phyloP scores from a whole-genome alignment of 1,140 invertebrate genomes.

The Cyrtorhinus lividipennis region DNA sequence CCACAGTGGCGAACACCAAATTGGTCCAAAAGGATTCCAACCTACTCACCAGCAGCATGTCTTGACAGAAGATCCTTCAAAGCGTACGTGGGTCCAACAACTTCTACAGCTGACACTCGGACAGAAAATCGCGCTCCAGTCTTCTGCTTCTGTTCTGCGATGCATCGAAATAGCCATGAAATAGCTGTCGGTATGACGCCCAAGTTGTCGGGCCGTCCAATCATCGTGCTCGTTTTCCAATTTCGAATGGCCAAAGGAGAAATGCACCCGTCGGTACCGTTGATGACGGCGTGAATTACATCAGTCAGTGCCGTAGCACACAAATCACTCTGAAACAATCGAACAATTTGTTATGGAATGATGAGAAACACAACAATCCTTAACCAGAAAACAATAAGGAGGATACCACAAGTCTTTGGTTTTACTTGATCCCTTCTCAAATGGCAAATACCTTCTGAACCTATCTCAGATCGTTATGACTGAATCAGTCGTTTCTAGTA shows the following conservation, averaged over 20 bases:
- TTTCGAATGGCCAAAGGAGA: constrained; percentile 80
- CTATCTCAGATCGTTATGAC: too few species aligned
- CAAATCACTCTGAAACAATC: constrained; percentile 78
- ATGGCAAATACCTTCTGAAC: too few species aligned
- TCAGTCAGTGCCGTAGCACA: constrained; percentile 79
- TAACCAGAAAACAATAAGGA: too few species aligned
- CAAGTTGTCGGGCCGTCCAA: constrained; percentile 61
- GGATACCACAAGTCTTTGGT: too few species aligned
- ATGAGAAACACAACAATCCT: too few species aligned
- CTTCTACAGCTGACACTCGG: constrained; percentile 79
- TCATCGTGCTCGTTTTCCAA: constrained; percentile 83
- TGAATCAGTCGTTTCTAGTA: too few species aligned
- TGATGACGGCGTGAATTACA: constrained; percentile 84
- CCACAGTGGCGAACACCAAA: too few species aligned
- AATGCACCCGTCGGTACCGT: constrained; percentile 87
- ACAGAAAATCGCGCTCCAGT: constrained; percentile 84
- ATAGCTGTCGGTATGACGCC: constrained; percentile 86
- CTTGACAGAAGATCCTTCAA: constrained; percentile 65
- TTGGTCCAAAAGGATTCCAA: too few species aligned
- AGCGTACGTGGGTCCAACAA: constrained; percentile 63
- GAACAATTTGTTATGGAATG: too few species aligned
- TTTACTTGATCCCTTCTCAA: too few species aligned
- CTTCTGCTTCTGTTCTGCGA: constrained; percentile 81
- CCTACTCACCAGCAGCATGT: constrained; percentile 76
- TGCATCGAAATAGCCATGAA: constrained; percentile 84